A percentile compares a stretch with the other conserved stretches of the same genome.
Conservation (phyloP, 2,797 vertebrate species). For the Pantherophis alleghaniensis region DNA sequence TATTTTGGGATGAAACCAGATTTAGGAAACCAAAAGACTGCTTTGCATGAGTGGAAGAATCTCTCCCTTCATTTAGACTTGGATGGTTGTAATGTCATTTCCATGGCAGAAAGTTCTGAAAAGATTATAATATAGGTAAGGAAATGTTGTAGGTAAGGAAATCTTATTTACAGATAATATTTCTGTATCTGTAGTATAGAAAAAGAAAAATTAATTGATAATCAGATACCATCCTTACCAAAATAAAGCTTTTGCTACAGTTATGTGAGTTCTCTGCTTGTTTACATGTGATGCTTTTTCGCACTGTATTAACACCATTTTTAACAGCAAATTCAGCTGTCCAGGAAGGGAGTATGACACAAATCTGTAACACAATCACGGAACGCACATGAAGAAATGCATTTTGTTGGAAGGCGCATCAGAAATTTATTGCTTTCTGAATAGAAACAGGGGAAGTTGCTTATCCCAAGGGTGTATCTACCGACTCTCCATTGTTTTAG, state of each 20-base stretch:
- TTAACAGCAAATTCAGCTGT: conserved; percentile 4
- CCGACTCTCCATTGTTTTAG: neutral
- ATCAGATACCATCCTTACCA: neutral
- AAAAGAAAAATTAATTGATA: neutral
- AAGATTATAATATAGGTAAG: neutral
- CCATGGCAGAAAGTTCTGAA: neutral
- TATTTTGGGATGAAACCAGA: neutral
- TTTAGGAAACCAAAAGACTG: neutral
- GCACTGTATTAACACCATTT: neutral
- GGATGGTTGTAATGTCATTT: neutral
- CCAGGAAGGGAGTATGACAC: neutral
- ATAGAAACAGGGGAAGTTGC: neutral
- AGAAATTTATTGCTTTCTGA: neutral
- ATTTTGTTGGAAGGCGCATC: neutral
- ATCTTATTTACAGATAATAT: neutral
- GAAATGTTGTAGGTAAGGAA: neutral
- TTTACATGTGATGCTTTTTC: neutral
- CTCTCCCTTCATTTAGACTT: neutral
- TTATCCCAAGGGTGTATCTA: neutral
- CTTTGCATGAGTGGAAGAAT: neutral
- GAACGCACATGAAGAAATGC: neutral
- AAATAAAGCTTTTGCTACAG: neutral
- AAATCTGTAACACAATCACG: neutral
- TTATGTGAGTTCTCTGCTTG: neutral
- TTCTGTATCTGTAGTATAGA: neutral